Evolutionary conservation across 2,113 vertebrate species (phyloP).

Genomic region (Bujurquina vittata): DNA sequence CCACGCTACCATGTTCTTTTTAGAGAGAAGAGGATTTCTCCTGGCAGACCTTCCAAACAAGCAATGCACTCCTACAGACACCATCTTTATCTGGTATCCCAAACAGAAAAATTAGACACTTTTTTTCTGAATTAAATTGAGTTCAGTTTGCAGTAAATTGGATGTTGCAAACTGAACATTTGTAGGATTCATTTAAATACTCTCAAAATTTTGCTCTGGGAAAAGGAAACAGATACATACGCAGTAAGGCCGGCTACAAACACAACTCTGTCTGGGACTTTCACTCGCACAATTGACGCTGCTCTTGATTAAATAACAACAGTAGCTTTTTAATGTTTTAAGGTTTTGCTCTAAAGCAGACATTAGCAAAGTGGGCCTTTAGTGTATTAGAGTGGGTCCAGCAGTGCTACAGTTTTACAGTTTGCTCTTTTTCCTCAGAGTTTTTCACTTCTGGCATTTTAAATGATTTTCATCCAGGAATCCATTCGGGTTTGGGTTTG

Average conservation of each 20-base stretch:
- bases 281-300: too few relatives aligned
- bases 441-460: too few relatives aligned
- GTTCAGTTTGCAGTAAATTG: background rate
- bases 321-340: too few relatives aligned
- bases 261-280: background rate
- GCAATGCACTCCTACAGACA: background rate
- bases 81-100: background rate
- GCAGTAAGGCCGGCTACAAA: background rate
- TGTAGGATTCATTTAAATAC: background rate
- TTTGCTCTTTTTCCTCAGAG: too few relatives aligned
- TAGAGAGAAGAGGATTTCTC: background rate
- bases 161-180: background rate
- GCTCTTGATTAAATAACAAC: background rate
- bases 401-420: too few relatives aligned
- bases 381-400: too few relatives aligned
- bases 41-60: background rate
- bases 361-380: too few relatives aligned
- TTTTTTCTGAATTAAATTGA: background rate
- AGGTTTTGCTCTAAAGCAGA: too few relatives aligned
- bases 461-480: too few relatives aligned
- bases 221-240: background rate
- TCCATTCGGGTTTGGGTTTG: background rate
- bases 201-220: background rate
- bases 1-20: background rate
- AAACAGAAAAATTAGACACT: rapidly evolving